phyloP scores from a whole-genome alignment of 2,888 invertebrate species.

The Cartodere bifasciata region DNA sequence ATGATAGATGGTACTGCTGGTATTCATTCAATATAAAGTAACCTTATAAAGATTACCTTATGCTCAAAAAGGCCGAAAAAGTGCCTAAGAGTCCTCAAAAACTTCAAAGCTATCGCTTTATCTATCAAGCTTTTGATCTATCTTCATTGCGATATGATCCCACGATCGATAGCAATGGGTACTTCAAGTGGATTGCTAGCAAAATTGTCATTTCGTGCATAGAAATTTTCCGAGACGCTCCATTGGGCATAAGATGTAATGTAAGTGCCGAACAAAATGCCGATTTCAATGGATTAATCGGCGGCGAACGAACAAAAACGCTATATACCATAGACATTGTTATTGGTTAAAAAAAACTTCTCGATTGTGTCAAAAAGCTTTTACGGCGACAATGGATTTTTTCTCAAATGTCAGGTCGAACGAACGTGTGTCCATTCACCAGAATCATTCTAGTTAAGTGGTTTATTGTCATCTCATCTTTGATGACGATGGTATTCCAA shows the following conservation, averaged over 20 bases:
- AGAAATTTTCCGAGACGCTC: slow-evolving; percentile 19
- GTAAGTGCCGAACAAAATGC: slow-evolving; percentile 17
- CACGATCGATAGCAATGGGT: too few species aligned
- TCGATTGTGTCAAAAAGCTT: slow-evolving; percentile 38
- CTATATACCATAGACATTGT: slow-evolving; percentile 11
- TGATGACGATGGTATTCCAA: slow-evolving; percentile 24
- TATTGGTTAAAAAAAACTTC: slow-evolving; percentile 26
- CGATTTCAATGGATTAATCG: slow-evolving; percentile 26
- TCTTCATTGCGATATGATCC: too few species aligned
- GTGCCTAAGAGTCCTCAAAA: too few species aligned
- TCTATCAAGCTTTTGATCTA: too few species aligned
- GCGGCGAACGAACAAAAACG: slow-evolving; percentile 10
- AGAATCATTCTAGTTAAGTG: slow-evolving; percentile 36
- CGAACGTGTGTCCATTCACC: slow-evolving; percentile 35
- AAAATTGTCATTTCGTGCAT: slow-evolving; percentile 20
- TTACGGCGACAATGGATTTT: slow-evolving; percentile 36
- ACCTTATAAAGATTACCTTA: too few species aligned
- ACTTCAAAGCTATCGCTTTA: too few species aligned
- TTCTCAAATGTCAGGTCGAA: slow-evolving; percentile 31
- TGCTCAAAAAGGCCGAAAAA: too few species aligned
- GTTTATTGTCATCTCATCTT: slow-evolving; percentile 35
- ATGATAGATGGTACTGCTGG: too few species aligned
- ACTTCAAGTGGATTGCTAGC: slow-evolving; percentile 20
- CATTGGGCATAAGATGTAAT: slow-evolving; percentile 19
- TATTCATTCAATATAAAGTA: too few species aligned